Evolutionary conservation across 2,888 invertebrate species (phyloP), one percentile per base, ranked within the genome.

Genomic region (Pyrgus malvae): DNA sequence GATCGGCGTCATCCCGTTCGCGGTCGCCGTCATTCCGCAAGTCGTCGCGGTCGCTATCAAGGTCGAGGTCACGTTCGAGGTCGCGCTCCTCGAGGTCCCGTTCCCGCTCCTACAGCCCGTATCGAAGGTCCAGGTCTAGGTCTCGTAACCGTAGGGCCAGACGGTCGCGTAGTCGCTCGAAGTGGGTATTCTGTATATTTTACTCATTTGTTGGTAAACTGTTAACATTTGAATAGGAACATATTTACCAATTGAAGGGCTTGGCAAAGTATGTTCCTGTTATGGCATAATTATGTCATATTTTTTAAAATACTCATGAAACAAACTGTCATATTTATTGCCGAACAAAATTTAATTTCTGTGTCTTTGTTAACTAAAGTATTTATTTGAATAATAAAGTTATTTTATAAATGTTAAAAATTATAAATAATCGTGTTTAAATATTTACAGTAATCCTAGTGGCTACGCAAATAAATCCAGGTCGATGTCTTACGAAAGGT

Each of bases 401-500:
- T n/a, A n/a, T n/a, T n/a, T n/a, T n/a, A n/a, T n/a, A n/a, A n/a
- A n/a, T n/a, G n/a, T n/a, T n/a, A n/a, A 2, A 29, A 29, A 1
- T 29, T 2, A 14, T 23, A 12, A 45, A n/a, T 40, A 23, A 3
- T 25, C 35, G 33, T 0, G 3, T 7, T 53, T 53, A 60, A 66
- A 66, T 68, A 67, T 78, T 80, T 75, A 66, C 80, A 82, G 83
- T 75, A 70, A 79, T 31, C 58, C 62, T 68, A 76, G 75, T 76
- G 74, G 74, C 66, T 83, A 78, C 76, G 68, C 75, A 80, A 81
- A 80, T 75, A 79, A 76, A 66, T 83, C 86, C 69, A 82, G 87
- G 69, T 86, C 87, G 59, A 75, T 78, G 70, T 85, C 88, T 0
- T 79, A 65, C 61, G 88, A 87, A 67, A 88, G 89, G 89, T 90